Percentiles rank a stretch among this genome's conserved stretches.
Evolutionary conservation across 2,888 invertebrate genomes (phyloP).

Genomic region (Brachyptera putata): DNA sequence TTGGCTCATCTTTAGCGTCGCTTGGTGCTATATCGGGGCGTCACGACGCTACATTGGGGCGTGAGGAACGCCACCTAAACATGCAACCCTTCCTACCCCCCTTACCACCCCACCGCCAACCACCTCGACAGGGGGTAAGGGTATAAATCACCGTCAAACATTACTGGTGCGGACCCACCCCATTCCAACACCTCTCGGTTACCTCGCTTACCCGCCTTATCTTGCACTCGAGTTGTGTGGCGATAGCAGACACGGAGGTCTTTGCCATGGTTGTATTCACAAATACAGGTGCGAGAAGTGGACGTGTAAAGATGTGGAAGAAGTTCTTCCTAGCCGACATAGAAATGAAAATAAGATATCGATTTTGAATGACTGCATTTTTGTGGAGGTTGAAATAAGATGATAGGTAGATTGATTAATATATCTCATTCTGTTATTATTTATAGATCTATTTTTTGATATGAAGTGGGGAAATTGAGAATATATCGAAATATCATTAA

Average conservation of each 20-base stretch:
- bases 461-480: too few relatives aligned
- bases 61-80: conserved; percentile 24
- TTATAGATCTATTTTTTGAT: too few relatives aligned
- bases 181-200: background rate
- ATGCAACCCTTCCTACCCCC: conserved; percentile 25
- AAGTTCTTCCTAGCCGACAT: too few relatives aligned
- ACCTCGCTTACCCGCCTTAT: background rate
- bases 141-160: conserved; percentile 20
- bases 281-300: conserved; percentile 1
- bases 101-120: conserved; percentile 17
- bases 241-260: background rate
- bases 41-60: conserved; percentile 6
- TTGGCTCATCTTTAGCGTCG: conserved; percentile 5
- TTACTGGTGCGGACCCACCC: background rate
- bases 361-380: too few relatives aligned
- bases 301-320: too few relatives aligned
- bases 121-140: conserved; percentile 7
- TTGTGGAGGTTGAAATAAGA: too few relatives aligned
- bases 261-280: background rate
- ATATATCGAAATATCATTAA: too few relatives aligned
- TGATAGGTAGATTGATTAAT: too few relatives aligned
- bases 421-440: too few relatives aligned
- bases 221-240: background rate
- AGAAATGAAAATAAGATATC: too few relatives aligned
- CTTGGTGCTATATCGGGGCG: too few relatives aligned